Evolutionary conservation across 1,140 invertebrate species (phyloP), one percentile per base, ranked within the genome.

Genomic region (Oscheius sp.): DNA sequence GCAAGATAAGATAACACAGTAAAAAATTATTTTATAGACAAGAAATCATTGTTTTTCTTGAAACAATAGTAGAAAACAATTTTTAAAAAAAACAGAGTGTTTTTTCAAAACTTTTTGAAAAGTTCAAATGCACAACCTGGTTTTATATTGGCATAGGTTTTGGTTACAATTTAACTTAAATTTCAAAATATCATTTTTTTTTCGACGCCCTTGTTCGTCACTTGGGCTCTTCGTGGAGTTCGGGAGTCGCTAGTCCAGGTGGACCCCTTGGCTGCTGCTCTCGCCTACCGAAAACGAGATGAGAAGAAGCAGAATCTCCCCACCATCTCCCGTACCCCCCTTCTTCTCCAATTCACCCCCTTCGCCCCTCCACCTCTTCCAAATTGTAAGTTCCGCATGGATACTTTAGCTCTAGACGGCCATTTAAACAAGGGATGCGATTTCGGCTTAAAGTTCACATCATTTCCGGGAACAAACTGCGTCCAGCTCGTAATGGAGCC

Each of bases 331-430:
- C 29, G 72, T 31, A 68, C 72, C n/a, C 72, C 72, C 13, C 72
- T 74, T 15, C 72, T 74, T 31, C 66, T 74, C 34, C 72, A 74
- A 65, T 74, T 74, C 55, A 74, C 72, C 23, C 72, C 72, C 4
- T 74, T 74, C 45, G 72, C 49, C n/a, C 31, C 52, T 26, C 72
- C 72, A 1, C 49, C 42, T 7, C 52, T 38, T 13, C 38, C 38
- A 32, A 18, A 29, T 2, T 71, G 69, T 71, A 46, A 71, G 69
- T 71, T 71, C 1, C 32, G 31, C 62, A 28, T 61, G 23, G 1
- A 64, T 1, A 13, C 42, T 65, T 67, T 32, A 7, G 49, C 32
- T 36, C 36, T 32, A 15, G 20, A 63, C 61, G 26, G 13, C 20
- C 23, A 10, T 10, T 23, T 59, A 42, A 42, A 42, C n/a, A 42